Base-by-base conservation (phyloP, 1,140 invertebrate species). In the Tenebrio molitor region DNA sequence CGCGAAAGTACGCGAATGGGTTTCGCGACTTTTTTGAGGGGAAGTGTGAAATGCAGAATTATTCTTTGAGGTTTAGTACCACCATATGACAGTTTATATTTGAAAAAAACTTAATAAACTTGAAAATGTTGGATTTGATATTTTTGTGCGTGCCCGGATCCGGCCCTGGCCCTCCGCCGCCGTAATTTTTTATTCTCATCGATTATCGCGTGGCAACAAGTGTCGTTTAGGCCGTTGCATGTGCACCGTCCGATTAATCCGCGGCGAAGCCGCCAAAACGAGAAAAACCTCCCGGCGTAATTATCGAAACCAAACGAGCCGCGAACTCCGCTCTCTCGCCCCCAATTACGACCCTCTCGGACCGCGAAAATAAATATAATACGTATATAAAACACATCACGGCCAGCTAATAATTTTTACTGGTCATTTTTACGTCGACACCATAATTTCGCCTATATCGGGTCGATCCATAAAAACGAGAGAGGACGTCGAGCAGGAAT, bases 401-500 rank as follows among this genome's bases (percentile, higher is more conserved):
- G 12, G 7, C 10, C 14, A 5, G 50, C 50, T 58, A 58, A 33
- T 58, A 58, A 58, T 58, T 58, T 58, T 58, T 58, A 58, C 10
- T 29, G 46, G 12, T 1, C 50, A 58, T 58, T 58, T 58, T 58
- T 58, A 58, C 14, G 50, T 58, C 50, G 50, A 21, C 50, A 58
- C 50, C 29, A 58, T 58, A 58, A 58, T 58, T 58, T 58, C 50
- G 50, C 25, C n/a, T 50, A 50, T 50, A 58, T 58, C 50, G 50
- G 29, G 16, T 2, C 50, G 50, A 58, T 58, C 50, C 50, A 58
- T 58, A 58, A 58, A 53, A 58, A 58, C 7, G 25, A 29, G 25
- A 29, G 25, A 29, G n/a, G n/a, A 29, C 25, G 25, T 8, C 23
- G 21, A 25, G 23, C 23, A 25, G 50, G 12, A 58, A 58, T 58